These are phyloP conservation scores for Pomatorhinus ruficollis DNA, from an alignment of 2,113 vertebrate species.

Conservation along the genomic window DNA sequence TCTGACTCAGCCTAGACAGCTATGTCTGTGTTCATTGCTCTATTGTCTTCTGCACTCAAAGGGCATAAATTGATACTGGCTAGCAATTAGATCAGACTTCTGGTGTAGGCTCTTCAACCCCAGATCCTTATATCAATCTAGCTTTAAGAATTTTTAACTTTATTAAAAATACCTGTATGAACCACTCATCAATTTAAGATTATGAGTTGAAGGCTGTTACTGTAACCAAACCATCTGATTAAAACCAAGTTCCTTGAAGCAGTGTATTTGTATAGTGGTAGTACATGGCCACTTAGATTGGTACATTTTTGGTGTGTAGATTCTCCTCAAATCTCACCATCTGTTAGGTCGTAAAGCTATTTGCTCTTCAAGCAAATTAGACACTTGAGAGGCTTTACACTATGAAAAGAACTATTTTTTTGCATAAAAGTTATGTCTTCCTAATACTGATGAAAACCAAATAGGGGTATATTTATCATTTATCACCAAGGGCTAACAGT, in stretches of 20 bases:
- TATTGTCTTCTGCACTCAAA: neutral
- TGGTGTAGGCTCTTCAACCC: neutral
- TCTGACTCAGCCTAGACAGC: neutral
- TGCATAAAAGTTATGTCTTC: neutral
- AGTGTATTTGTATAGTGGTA: neutral
- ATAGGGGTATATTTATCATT: neutral
- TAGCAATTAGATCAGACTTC: neutral
- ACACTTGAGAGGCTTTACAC: neutral
- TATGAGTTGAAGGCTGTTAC: neutral
- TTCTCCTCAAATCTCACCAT: neutral
- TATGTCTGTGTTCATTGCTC: neutral
- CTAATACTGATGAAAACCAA: neutral
- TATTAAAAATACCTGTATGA: neutral
- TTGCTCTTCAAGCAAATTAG: constrained; percentile 2
- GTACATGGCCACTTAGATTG: neutral
- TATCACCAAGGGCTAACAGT: neutral
- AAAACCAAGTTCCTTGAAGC: neutral
- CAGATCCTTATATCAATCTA: neutral
- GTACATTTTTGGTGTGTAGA: neutral
- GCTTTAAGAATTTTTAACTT: neutral
- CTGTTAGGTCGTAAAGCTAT: neutral
- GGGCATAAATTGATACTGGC: accelerated
- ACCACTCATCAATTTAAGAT: neutral
- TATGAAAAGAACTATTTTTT: neutral
- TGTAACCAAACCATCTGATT: neutral